Base-by-base conservation (phyloP, 2,888 invertebrate genomes). In the Teleogryllus oceanicus region DNA sequence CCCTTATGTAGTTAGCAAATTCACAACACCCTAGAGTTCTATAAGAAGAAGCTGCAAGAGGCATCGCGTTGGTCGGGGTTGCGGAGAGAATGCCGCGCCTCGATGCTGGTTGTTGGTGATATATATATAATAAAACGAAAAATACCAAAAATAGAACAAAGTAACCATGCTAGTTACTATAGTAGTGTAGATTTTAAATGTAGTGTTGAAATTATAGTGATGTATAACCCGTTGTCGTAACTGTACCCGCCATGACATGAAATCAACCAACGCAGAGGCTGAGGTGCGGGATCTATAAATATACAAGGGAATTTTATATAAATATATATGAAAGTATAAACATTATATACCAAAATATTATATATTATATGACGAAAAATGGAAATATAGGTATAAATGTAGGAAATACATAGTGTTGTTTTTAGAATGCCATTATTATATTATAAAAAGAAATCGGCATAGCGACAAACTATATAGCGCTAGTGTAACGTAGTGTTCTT, bases 131-230 rank as follows among this genome's bases (percentile, higher is more conserved):
- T 78, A 78, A 77, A 74, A 77, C 78, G 77, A 80, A 80, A 82
- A 81, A 81, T 81, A 82, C 81, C 80, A 81, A 82, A 80, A 82
- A 82, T 80, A 77, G 79, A 80, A 82, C 75, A 75, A 82, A 79
- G 76, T 82, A 80, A 82, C 81, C 80, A 81, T 80, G 75, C 78
- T 82, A 82, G 82, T 81, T 78, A 81, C 81, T 81, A 62, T 62
- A 79, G 82, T 82, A 82, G 82, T 50, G 50, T 82, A 82, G 81
- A 80, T 82, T 82, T 80, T 82, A 82, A 82, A 80, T 82, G 82
- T 82, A 82, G 82, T 82, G 81, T 82, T 80, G 81, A 81, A 75
- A 80, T 76, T 62, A 78, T 82, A 81, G 80, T 78, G 77, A 79
- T 80, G 79, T 82, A 75, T 82, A 82, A 81, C 82, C 82, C 82